Conservation (phyloP, 2,113 vertebrate species). For the Philantomba maxwellii region DNA sequence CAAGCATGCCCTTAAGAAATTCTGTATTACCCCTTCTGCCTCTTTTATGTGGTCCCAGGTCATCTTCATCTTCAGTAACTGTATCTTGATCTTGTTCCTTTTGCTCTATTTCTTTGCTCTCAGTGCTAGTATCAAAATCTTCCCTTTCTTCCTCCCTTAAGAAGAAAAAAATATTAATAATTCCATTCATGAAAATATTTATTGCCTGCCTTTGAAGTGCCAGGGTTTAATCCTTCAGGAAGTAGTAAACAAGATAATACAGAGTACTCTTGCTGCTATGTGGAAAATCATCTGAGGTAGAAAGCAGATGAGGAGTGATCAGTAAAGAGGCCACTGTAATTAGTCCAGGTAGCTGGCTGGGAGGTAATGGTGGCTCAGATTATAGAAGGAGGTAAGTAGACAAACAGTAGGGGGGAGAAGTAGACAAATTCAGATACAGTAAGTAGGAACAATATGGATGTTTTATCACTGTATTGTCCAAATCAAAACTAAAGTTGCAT, state of each 20-base stretch:
- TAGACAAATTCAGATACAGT: not conserved
- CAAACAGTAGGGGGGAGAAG: not conserved
- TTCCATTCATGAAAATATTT: not conserved
- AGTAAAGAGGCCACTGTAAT: not conserved
- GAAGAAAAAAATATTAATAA: conserved; percentile 16
- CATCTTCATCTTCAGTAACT: conserved; percentile 85
- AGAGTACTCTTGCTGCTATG: not conserved
- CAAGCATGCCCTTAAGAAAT: not conserved
- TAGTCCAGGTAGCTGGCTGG: not conserved
- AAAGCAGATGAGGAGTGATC: not conserved
- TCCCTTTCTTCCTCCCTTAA: conserved; percentile 83
- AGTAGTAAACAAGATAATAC: not conserved
- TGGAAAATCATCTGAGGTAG: not conserved
- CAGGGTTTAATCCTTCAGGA: not conserved
- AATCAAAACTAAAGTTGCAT: conserved; percentile 26
- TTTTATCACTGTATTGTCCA: not conserved
- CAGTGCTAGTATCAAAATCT: conserved; percentile 88
- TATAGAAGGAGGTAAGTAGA: not conserved
- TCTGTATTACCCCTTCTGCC: conserved; percentile 75
- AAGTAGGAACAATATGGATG: not conserved
- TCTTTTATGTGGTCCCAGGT: conserved; percentile 78
- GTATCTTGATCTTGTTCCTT: conserved; percentile 81
- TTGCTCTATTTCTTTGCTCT: conserved; percentile 79
- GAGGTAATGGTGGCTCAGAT: not conserved
- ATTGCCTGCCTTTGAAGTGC: not conserved